Evolutionary conservation across 2,797 vertebrate species (phyloP), one percentile per base, ranked within the genome.

Genomic region (Morelia viridis): DNA sequence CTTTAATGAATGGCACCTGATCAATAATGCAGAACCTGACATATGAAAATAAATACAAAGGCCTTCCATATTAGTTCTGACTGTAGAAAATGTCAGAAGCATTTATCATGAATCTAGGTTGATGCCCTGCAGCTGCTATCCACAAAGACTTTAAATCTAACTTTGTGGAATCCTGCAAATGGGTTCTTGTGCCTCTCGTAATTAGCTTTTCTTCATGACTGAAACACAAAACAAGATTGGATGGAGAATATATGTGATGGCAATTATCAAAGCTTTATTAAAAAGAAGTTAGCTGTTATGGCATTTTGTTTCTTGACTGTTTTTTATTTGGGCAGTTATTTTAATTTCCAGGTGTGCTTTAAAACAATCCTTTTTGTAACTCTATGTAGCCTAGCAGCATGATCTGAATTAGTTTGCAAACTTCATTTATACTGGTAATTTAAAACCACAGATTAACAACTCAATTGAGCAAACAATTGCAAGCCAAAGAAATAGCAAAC

Each of bases 41-140:
- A 95, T 92, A 87, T 94, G 93, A 97, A 95, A 96, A 97, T 94
- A 97, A 97, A 96, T 95, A 96, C 92, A 89, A 97, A 96, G 85
- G 91, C 28, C 90, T 94, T 95, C 94, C 95, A 93, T 61, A 3
- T 94, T 94, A 84, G 35, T 71, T 84, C 60, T 92, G 94, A 95
- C 96, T 96, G 89, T 91, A 95, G 92, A 90, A 97, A 97, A 97
- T 95, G 95, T 96, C 97, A 97, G 96, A 96, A 94, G n/a, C 95
- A 95, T 97, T 97, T 95, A 96, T 96, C 96, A 96, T 24, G 87
- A 15, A 11, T 86, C 60, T 89, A 89, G 93, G 91, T 84, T 95
- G 96, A 96, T 87, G 94, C 93, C 95, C 93, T 87, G 86, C 94
- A 96, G 96, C 95, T 95, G 93, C 93, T 91, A 91, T 95, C 93